Conservation (phyloP, 2,888 invertebrate genomes). For the Byasa hedistus region DNA sequence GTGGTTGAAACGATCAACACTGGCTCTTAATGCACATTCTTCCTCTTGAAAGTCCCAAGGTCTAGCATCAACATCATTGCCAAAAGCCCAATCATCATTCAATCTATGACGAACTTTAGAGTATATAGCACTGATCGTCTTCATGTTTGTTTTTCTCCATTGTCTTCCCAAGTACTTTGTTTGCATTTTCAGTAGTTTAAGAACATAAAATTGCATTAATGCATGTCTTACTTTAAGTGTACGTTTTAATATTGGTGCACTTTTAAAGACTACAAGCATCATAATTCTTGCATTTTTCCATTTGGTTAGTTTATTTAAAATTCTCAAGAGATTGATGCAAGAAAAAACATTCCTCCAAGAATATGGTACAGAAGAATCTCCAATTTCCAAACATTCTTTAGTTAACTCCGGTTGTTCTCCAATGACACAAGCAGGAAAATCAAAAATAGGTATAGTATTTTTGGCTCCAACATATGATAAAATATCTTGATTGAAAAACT, state of each 20-base stretch:
- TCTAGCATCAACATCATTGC: constrained; percentile 97
- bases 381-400: constrained; percentile 92
- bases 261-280: constrained; percentile 99
- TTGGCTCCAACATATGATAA: constrained; percentile 96
- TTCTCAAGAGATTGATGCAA: constrained; percentile 96
- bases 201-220: constrained; percentile 98
- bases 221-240: constrained; percentile 97
- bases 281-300: constrained; percentile 99
- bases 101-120: constrained; percentile 96
- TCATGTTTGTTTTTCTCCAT: constrained; percentile 99
- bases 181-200: constrained; percentile 99
- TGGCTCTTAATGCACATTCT: constrained; percentile 95
- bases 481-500: constrained; percentile 99
- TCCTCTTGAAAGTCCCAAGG: constrained; percentile 99
- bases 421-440: constrained; percentile 97
- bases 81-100: constrained; percentile 99
- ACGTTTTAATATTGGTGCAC: constrained; percentile 98
- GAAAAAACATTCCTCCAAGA: constrained; percentile 99
- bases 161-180: constrained; percentile 99
- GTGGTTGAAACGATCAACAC: constrained; percentile 97
- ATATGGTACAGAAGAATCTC: constrained; percentile 88
- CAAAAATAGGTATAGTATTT: constrained; percentile 94
- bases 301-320: constrained; percentile 98
- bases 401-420: constrained; percentile 97
- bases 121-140: constrained; percentile 99